Evolutionary conservation across 1,140 invertebrate species (phyloP).

Genomic region (Hycleus phaleratus): DNA sequence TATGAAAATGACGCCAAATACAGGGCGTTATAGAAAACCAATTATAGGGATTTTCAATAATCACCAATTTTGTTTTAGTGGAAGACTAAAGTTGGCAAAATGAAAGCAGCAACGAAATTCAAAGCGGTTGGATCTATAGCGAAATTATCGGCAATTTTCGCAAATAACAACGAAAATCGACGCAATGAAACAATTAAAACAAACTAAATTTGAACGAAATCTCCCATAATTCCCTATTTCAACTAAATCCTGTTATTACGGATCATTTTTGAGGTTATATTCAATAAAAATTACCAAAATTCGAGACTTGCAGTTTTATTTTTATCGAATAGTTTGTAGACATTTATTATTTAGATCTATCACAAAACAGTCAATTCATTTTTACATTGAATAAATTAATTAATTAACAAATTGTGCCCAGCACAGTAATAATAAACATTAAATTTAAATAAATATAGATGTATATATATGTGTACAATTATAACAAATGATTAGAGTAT

Average conservation of each 20-base stretch:
- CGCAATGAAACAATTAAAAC: not conserved
- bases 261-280: too few relatives aligned
- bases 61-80: slow-evolving; percentile 45
- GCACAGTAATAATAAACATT: slow-evolving; percentile 1
- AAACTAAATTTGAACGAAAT: not conserved
- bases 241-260: too few relatives aligned
- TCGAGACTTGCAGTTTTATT: too few relatives aligned
- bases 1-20: too few relatives aligned
- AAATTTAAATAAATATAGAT: too few relatives aligned
- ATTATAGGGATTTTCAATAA: not conserved
- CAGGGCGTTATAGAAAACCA: too few relatives aligned
- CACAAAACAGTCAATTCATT: slow-evolving; percentile 5
- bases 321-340: too few relatives aligned
- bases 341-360: too few relatives aligned
- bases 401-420: slow-evolving; percentile 8
- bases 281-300: too few relatives aligned
- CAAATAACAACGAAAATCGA: slow-evolving; percentile 14
- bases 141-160: slow-evolving; percentile 35
- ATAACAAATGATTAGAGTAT: too few relatives aligned
- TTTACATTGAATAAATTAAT: not conserved
- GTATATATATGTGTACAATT: too few relatives aligned
- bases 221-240: too few relatives aligned
- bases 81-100: slow-evolving; percentile 62
- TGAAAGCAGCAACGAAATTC: slow-evolving; percentile 56
- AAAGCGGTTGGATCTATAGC: slow-evolving; percentile 56